Evolutionary conservation across 1,140 invertebrate genomes (phyloP).

Genomic region (Diploscapter pachys): DNA sequence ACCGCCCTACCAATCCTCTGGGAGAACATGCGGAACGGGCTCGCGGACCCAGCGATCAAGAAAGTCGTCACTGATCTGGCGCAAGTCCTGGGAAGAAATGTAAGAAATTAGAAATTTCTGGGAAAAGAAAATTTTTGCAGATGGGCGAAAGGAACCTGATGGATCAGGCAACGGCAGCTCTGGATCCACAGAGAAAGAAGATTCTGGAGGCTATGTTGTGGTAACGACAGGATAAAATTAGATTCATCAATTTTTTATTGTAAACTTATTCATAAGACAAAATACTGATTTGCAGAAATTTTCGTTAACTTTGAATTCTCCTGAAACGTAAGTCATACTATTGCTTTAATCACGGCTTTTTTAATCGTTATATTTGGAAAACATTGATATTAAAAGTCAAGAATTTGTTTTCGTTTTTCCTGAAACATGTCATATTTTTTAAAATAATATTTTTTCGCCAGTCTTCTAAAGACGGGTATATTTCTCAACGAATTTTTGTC

Average conservation of each 20-base stretch:
- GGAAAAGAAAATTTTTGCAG: slow-evolving; percentile 5
- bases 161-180: slow-evolving; percentile 17
- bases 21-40: slow-evolving; percentile 18
- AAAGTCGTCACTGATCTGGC: slow-evolving; percentile 8
- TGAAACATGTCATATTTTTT: neutral
- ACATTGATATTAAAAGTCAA: neutral
- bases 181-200: slow-evolving; percentile 25
- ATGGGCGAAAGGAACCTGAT: slow-evolving; percentile 17
- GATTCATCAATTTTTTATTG: neutral
- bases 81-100: slow-evolving; percentile 6
- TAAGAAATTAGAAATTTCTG: neutral
- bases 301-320: too few species aligned
- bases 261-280: too few species aligned
- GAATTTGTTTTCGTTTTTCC: neutral
- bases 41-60: slow-evolving; percentile 21
- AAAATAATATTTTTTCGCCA: neutral
- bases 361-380: too few species aligned
- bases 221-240: neutral
- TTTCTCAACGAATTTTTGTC: too few species aligned
- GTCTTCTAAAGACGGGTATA: too few species aligned
- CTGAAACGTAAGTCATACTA: too few species aligned
- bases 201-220: slow-evolving; percentile 18
- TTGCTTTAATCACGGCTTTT: too few species aligned
- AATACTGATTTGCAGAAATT: too few species aligned
- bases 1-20: slow-evolving; percentile 9